Evolutionary conservation across 2,113 vertebrate species (phyloP), one percentile per base, ranked within the genome.

Genomic region (Engystomops pustulosus): DNA sequence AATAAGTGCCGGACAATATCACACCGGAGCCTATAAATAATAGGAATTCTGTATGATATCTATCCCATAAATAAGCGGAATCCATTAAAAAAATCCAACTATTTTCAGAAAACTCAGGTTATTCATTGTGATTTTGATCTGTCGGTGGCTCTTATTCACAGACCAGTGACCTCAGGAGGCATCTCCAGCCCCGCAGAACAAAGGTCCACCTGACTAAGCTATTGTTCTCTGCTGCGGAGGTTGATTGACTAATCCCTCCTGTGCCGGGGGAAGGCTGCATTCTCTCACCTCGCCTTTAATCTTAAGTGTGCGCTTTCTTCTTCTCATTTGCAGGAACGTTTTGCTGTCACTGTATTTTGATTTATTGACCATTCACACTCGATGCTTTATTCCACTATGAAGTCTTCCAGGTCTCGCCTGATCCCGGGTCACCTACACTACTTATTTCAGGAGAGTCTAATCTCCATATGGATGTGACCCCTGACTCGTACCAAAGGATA

Each of bases 401-500:
- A 83, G 47, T 27, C 71, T 88, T 60, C 2, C 20, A 77, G 86
- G 69, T 89, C n/a, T 14, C 85, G 81, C 85, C 86, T 91, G 87
- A 89, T 89, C 83, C 88, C 76, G 90, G 88, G 90, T 90, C 88
- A 91, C 86, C 88, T 80, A 47, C n/a, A 65, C 74, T 89, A 58
- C 86, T 90, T 88, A 88, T 90, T 90, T 62, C 76, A 87, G 74
- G 80, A 72, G 81, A 91, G 80, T 91, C 88, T 85, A 86, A 89
- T 90, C 83, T 92, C 89, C 87, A 85, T 89, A 83, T 90, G 86
- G 90, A 90, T 88, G 83, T 88, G 86, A 87, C 80, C 85, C 85
- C 32, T 88, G 87, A 86, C 58, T 81, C 86, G 6, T 0, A 10
- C 23, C 53, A 85, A 79, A 90, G 87, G 89, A 89, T 84, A 89